phyloP scores from a whole-genome alignment of 2,888 invertebrate species.

The Venusia cambrica region DNA sequence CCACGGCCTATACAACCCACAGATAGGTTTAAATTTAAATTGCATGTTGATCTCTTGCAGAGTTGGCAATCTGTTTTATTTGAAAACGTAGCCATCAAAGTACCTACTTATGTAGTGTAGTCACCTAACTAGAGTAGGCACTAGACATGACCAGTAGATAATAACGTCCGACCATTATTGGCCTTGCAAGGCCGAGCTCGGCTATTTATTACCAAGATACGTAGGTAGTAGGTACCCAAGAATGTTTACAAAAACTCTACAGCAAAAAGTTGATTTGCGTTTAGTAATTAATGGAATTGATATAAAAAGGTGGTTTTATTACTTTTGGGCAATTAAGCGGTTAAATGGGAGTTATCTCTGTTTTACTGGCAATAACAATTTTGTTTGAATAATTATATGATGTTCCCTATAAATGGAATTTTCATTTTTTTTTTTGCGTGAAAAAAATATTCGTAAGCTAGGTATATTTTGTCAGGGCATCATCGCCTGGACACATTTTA shows the following conservation, averaged over 20 bases:
- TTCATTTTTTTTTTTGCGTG: too few species aligned
- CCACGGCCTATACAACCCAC: too few species aligned
- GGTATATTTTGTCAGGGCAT: too few species aligned
- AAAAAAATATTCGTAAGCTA: too few species aligned
- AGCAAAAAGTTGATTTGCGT: constrained; percentile 21
- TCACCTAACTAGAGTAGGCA: too few species aligned
- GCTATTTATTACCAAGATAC: too few species aligned
- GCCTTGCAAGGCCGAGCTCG: constrained; percentile 33
- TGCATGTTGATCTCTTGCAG: too few species aligned
- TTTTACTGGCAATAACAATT: constrained; percentile 4
- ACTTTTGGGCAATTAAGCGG: constrained; percentile 11
- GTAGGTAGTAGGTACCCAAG: too few species aligned
- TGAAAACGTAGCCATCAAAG: not conserved
- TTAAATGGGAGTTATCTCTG: constrained; percentile 5
- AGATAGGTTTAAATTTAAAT: too few species aligned
- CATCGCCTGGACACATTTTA: constrained; percentile 3
- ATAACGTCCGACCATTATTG: constrained; percentile 23
- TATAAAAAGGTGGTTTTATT: constrained; percentile 21
- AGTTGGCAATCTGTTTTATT: not conserved
- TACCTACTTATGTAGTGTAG: constrained; percentile 11
- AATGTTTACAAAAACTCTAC: constrained; percentile 23
- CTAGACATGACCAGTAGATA: too few species aligned
- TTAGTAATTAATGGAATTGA: constrained; percentile 17
- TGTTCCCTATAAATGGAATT: too few species aligned
- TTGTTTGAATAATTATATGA: constrained; percentile 3